Evolutionary conservation across 2,113 vertebrate species (phyloP).

Genomic region (Rhizomys pruinosus): DNA sequence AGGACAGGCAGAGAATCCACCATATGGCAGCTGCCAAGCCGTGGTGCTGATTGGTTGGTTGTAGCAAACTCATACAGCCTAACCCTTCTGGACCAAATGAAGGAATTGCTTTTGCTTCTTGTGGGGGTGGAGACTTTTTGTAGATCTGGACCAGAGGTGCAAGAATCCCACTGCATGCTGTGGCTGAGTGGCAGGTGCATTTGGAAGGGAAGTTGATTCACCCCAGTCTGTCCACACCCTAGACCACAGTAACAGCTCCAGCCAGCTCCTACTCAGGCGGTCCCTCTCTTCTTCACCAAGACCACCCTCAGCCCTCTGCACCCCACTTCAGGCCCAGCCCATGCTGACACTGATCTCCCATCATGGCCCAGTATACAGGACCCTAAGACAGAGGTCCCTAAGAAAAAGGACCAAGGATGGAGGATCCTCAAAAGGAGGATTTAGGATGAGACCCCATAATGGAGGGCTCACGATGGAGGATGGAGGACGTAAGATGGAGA

Average conservation of each 20-base stretch:
- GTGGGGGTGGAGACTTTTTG: background rate
- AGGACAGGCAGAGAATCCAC: background rate
- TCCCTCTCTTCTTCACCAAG: background rate
- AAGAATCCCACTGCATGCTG: background rate
- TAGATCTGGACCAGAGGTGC: background rate
- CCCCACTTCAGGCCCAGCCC: background rate
- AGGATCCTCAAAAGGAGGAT: background rate
- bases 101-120: background rate
- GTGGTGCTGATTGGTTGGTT: background rate
- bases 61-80: too few species aligned
- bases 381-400: too few species aligned
- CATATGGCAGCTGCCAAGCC: too few species aligned
- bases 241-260: background rate
- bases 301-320: background rate
- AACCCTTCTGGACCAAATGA: too few species aligned
- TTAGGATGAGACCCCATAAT: background rate
- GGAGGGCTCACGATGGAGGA: background rate
- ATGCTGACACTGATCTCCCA: background rate
- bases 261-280: background rate
- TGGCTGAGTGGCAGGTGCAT: background rate
- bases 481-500: background rate
- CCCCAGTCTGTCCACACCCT: background rate
- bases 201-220: background rate
- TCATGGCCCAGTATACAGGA: background rate
- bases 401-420: background rate